Evolutionary conservation across 2,888 invertebrate genomes (phyloP).

Genomic region (Polia nebulosa): DNA sequence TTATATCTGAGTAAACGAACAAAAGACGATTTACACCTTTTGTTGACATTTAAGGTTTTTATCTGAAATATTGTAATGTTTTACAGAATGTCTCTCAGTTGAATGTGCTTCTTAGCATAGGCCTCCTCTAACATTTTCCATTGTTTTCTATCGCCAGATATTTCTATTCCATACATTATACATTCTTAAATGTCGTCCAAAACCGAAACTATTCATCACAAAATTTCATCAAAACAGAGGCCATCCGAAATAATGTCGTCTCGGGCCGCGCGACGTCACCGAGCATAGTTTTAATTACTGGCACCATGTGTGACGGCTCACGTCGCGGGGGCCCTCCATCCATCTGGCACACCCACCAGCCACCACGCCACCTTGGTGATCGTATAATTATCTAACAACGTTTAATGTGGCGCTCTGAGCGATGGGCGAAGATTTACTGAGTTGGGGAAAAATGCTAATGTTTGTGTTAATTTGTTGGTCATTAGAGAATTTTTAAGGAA

Average conservation of each 20-base stretch:
- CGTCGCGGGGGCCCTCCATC: constrained; percentile 80
- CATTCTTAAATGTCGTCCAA: neutral
- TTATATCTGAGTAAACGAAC: too few relatives aligned
- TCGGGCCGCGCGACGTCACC: constrained; percentile 29
- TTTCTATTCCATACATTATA: too few relatives aligned
- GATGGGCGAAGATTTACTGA: constrained; percentile 37
- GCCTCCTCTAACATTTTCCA: too few relatives aligned
- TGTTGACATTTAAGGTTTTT: too few relatives aligned
- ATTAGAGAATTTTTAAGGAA: neutral
- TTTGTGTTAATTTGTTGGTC: neutral
- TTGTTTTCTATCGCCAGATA: too few relatives aligned
- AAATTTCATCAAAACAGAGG: constrained; percentile 47
- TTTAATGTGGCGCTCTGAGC: constrained; percentile 69
- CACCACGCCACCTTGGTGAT: constrained; percentile 81
- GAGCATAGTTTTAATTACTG: constrained; percentile 84
- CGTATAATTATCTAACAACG: constrained; percentile 86
- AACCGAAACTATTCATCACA: constrained; percentile 37
- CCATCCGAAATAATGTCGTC: constrained; percentile 35
- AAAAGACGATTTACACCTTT: too few relatives aligned
- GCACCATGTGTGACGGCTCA: constrained; percentile 86
- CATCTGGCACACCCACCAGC: too few relatives aligned
- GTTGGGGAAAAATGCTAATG: neutral
- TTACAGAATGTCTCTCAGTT: too few relatives aligned
- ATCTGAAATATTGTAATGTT: too few relatives aligned
- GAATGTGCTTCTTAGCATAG: too few relatives aligned